Conservation (phyloP, 1,140 invertebrate genomes). For the Acyrthosiphon pisum region DNA sequence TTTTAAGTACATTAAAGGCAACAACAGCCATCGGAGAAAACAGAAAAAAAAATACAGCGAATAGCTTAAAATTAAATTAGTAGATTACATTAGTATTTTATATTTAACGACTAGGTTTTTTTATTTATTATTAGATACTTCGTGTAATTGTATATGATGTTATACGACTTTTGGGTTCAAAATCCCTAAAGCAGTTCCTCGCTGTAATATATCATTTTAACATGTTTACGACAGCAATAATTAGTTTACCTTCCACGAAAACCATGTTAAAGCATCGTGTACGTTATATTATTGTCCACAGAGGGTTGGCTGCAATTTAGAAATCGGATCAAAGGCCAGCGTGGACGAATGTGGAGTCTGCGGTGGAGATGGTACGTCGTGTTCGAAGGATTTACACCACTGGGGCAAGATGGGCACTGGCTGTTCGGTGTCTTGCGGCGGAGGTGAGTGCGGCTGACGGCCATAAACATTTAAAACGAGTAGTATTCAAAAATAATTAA, state of each 20-base stretch:
- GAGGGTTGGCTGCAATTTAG: conserved; percentile 89
- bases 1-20: too few species aligned
- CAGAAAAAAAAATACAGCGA: too few species aligned
- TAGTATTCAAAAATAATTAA: neutral
- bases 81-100: too few species aligned
- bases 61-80: too few species aligned
- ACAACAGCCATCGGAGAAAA: too few species aligned
- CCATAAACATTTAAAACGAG: neutral
- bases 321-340: conserved; percentile 81
- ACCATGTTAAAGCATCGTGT: neutral
- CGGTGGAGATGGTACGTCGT: conserved; percentile 85
- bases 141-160: neutral
- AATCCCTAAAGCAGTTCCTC: neutral
- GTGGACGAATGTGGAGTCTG: conserved; percentile 89
- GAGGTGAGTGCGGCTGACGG: conserved; percentile 73
- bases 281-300: conserved; percentile 63
- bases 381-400: conserved; percentile 78
- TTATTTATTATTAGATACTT: neutral
- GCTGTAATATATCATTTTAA: neutral
- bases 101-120: neutral
- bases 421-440: conserved; percentile 89
- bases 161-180: neutral
- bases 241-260: neutral
- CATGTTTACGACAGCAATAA: neutral
- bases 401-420: conserved; percentile 83